Percentiles rank a stretch among this genome's conserved stretches.
phyloP scores from a whole-genome alignment of 2,113 vertebrate species.

The Callopanchax toddi region DNA sequence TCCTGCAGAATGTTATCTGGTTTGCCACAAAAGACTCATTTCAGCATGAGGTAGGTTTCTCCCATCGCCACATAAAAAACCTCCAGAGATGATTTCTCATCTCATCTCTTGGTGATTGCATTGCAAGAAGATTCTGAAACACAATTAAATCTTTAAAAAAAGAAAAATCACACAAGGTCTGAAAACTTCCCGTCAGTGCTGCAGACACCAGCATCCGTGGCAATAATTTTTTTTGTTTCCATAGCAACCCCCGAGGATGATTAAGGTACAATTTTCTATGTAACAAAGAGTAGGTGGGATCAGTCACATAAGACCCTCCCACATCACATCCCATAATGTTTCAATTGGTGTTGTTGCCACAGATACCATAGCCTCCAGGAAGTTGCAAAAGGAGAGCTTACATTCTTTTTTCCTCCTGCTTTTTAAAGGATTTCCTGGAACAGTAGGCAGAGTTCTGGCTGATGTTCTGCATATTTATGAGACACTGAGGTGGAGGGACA shows the following conservation, averaged over 20 bases:
- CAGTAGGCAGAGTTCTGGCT: slow-evolving; percentile 39
- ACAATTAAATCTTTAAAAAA: not conserved
- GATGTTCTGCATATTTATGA: slow-evolving; percentile 64
- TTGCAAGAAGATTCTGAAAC: not conserved
- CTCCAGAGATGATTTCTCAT: too few relatives aligned
- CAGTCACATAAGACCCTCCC: slow-evolving; percentile 44
- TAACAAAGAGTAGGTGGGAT: slow-evolving; percentile 46
- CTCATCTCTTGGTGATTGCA: not conserved
- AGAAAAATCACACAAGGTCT: not conserved
- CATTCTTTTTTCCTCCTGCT: slow-evolving; percentile 19
- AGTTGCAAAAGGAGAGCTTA: slow-evolving; percentile 53
- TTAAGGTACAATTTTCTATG: slow-evolving; percentile 49
- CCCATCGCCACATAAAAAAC: slow-evolving; percentile 5
- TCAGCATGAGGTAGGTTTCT: not conserved
- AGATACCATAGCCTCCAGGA: slow-evolving; percentile 51
- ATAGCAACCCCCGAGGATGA: slow-evolving; percentile 65
- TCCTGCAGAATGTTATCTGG: not conserved
- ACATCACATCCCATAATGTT: slow-evolving; percentile 53
- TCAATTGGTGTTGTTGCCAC: slow-evolving; percentile 42
- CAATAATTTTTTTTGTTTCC: slow-evolving; percentile 59
- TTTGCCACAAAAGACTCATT: not conserved
- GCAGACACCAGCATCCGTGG: slow-evolving; percentile 29
- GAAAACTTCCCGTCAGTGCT: not conserved
- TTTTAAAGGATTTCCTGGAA: slow-evolving; percentile 43
- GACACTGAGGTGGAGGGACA: slow-evolving; percentile 26